Percentiles rank a stretch among this genome's conserved stretches.
phyloP scores from a whole-genome alignment of 2,113 vertebrate species.

The Nothocercus julius region DNA sequence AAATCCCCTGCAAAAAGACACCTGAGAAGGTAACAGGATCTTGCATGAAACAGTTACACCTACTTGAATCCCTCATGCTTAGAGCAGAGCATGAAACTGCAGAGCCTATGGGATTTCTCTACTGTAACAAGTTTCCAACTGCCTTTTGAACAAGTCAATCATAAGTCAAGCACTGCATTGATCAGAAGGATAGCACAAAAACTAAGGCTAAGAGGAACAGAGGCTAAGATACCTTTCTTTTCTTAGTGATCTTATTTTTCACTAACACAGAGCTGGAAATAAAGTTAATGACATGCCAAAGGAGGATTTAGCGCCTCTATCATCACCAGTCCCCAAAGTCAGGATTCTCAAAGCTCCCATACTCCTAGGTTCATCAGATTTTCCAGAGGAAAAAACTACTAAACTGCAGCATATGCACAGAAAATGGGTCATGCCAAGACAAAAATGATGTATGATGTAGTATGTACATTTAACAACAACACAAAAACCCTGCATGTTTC shows the following conservation, averaged over 20 bases:
- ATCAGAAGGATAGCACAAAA: background rate
- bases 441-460: background rate
- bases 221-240: background rate
- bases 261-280: background rate
- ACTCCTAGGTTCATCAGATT: background rate
- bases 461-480: background rate
- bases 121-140: background rate
- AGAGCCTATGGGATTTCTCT: background rate
- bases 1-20: background rate
- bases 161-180: background rate
- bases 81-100: background rate
- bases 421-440: background rate
- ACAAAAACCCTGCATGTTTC: background rate
- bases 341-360: background rate
- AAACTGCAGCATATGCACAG: background rate
- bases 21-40: background rate
- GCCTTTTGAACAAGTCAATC: background rate
- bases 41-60: no score
- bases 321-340: background rate
- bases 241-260: background rate
- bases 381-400: background rate
- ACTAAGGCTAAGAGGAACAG: background rate
- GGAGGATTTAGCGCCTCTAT: background rate
- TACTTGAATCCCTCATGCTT: background rate
- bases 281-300: background rate